Conservation (phyloP, 2,113 vertebrate genomes). For the Lagopus leucura region DNA sequence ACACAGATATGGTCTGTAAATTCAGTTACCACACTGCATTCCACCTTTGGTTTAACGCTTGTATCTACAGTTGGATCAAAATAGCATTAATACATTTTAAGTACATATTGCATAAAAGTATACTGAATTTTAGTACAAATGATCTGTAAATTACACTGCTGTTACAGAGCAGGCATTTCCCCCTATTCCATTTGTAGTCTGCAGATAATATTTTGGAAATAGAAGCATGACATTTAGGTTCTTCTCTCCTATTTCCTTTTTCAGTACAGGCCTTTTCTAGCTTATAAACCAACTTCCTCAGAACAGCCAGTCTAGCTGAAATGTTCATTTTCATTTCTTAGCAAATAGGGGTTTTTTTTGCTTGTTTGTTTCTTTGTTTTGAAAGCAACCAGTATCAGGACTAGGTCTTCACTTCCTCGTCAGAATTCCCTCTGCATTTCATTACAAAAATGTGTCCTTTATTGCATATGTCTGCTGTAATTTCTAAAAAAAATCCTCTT, state of each 20-base stretch:
- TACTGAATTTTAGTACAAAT: background rate
- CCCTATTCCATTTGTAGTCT: background rate
- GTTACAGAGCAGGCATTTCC: background rate
- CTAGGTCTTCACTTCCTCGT: background rate
- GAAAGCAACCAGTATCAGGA: background rate
- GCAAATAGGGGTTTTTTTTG: background rate
- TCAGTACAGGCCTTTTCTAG: background rate
- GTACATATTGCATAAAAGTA: background rate
- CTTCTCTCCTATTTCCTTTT: background rate
- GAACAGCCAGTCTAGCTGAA: background rate
- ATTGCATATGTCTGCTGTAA: background rate
- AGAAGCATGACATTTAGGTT: background rate
- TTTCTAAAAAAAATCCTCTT: background rate
- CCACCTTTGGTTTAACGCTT: conserved; percentile 93
- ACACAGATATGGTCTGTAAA: conserved; percentile 99
- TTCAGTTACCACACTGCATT: conserved; percentile 98
- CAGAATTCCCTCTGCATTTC: background rate
- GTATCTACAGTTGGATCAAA: conserved; percentile 80
- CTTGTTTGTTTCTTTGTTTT: background rate
- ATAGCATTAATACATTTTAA: background rate
- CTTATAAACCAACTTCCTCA: background rate
- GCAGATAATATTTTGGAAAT: background rate
- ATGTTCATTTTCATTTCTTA: background rate
- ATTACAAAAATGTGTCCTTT: background rate
- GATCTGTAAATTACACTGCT: background rate